These are phyloP conservation scores for Lepidothrix coronata DNA, from an alignment of 2,113 vertebrate species.

Conservation along the genomic window DNA sequence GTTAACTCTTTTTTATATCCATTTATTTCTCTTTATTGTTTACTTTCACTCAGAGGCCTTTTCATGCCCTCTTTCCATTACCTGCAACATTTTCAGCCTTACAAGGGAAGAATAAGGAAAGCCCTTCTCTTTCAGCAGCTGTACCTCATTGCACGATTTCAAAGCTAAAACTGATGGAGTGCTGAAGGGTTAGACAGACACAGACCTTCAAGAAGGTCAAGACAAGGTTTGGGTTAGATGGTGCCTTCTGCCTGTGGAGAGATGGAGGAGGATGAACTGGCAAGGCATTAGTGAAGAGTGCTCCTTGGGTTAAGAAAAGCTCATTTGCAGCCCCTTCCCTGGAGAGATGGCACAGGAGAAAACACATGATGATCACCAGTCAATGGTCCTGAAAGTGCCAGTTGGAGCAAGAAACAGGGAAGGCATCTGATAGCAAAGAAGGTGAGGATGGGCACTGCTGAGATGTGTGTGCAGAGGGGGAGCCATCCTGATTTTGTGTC, in stretches of 20 bases:
- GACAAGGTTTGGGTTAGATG: not conserved
- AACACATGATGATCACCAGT: fast-evolving
- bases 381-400: fast-evolving
- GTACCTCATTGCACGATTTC: fast-evolving
- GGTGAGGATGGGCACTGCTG: not conserved
- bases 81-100: not conserved
- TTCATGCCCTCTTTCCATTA: not conserved
- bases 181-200: not conserved
- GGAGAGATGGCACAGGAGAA: not conserved
- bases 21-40: not conserved
- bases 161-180: not conserved
- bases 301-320: not conserved
- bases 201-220: not conserved
- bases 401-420: not conserved
- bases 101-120: not conserved
- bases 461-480: not conserved
- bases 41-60: not conserved
- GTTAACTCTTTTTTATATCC: not conserved
- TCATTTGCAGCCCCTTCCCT: not conserved
- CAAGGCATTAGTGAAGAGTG: not conserved
- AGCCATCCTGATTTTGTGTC: not conserved
- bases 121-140: not conserved
- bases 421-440: not conserved
- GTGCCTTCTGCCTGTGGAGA: not conserved
- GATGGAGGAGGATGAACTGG: not conserved